Percentiles rank a stretch among this genome's conserved stretches.
Conservation (phyloP, 2,797 vertebrate genomes). For the Spea hammondii region DNA sequence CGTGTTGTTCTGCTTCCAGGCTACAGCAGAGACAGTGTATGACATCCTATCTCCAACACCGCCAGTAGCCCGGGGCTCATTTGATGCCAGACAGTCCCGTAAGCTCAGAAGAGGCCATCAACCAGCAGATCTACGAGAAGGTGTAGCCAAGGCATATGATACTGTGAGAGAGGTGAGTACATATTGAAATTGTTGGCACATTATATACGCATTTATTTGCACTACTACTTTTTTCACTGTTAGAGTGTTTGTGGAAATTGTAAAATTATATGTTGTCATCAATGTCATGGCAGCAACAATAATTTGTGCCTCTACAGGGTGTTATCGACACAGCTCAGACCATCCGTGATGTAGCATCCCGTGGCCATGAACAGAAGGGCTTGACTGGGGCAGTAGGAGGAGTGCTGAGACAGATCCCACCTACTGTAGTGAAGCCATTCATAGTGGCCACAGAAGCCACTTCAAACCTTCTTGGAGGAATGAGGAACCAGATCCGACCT, state of each 20-base stretch:
- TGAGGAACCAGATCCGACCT: conserved; percentile 92
- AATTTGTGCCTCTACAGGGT: conserved; percentile 66
- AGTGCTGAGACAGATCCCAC: conserved; percentile 88
- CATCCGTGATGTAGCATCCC: conserved; percentile 84
- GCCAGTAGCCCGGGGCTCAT: conserved; percentile 76
- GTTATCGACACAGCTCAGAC: conserved; percentile 89
- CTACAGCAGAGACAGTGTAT: conserved; percentile 89
- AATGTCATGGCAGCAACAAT: not conserved
- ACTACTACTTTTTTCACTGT: no score
- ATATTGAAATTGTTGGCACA: not conserved
- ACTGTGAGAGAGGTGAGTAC: conserved; percentile 81
- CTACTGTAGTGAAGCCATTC: conserved; percentile 88
- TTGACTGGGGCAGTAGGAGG: conserved; percentile 87
- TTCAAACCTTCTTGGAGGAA: conserved; percentile 87
- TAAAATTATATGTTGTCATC: not conserved
- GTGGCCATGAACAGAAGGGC: conserved; percentile 90
- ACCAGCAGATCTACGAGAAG: conserved; percentile 87
- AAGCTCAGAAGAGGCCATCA: conserved; percentile 76
- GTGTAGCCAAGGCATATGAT: conserved; percentile 90
- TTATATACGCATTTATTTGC: no score
- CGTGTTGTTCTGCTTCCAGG: conserved; percentile 61
- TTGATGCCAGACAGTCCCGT: conserved; percentile 72
- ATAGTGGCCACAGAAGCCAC: conserved; percentile 90
- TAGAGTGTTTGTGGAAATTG: no score
- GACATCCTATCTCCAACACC: conserved; percentile 89